A percentile compares a stretch with the other conserved stretches of the same genome.
These are phyloP conservation scores for Zygothrica quintamaculata DNA, from an alignment of 2,888 invertebrate genomes.

Conservation along the genomic window DNA sequence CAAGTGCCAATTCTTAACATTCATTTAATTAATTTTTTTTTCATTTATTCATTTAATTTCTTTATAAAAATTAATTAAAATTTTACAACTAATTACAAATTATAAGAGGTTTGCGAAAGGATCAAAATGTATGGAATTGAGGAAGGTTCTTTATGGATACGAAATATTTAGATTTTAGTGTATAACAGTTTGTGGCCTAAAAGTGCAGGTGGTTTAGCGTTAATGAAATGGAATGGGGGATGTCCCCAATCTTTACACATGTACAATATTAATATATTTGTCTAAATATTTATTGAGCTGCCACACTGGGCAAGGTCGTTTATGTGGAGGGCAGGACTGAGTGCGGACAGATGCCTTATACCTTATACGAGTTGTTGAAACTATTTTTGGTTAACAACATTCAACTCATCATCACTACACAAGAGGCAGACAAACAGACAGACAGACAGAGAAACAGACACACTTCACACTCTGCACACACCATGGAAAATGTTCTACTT, in stretches of 20 bases:
- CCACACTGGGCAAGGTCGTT: slow-evolving; percentile 58
- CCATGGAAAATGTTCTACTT: too few relatives aligned
- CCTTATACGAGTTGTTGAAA: slow-evolving; percentile 25
- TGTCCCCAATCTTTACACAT: slow-evolving; percentile 12
- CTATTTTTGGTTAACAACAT: slow-evolving; percentile 57
- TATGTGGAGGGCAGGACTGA: slow-evolving; percentile 11
- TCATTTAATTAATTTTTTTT: too few relatives aligned
- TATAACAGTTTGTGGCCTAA: slow-evolving; percentile 1
- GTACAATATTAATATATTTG: slow-evolving; percentile 53
- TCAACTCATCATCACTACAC: slow-evolving; percentile 40
- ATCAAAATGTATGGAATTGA: too few relatives aligned
- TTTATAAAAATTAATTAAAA: too few relatives aligned
- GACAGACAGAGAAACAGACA: slow-evolving; percentile 30
- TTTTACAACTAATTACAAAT: too few relatives aligned
- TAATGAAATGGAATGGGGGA: slow-evolving; percentile 30
- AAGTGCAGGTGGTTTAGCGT: slow-evolving; percentile 21
- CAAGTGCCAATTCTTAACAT: too few relatives aligned
- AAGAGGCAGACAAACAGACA: slow-evolving; percentile 25
- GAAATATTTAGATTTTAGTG: slow-evolving; percentile 46
- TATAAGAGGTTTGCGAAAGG: too few relatives aligned
- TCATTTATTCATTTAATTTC: too few relatives aligned
- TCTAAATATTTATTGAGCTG: slow-evolving; percentile 72
- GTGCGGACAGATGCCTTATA: slow-evolving; percentile 12
- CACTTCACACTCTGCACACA: background rate
- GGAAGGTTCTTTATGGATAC: too few relatives aligned